Evolutionary conservation across 2,888 invertebrate genomes (phyloP), one percentile per base, ranked within the genome.

Genomic region (Chymomyza fuscimana): DNA sequence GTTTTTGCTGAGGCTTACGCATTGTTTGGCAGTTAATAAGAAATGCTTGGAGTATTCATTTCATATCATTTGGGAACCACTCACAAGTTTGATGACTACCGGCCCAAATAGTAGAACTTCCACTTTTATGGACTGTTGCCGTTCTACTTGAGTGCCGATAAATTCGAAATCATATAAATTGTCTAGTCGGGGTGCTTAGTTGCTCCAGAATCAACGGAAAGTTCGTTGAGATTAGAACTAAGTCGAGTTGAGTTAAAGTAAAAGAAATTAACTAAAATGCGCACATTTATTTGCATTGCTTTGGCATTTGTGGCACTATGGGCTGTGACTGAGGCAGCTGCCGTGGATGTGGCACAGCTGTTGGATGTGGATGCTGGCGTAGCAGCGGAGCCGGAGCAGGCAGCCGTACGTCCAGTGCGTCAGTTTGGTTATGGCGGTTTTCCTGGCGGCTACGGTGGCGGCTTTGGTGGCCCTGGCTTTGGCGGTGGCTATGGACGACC

Each of bases 21-120:
- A 75, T 75, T 74, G 78, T 70, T 67, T 76, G 74, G 67, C 76
- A 79, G 85, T 84, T 88, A 86, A 83, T 86, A 81, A 60, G 73
- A 84, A 76, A 74, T 67, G 64, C 29, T 51, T 9, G 22, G 58
- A 51, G 71, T 75, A 74, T 87, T 74, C 73, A 87, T 82, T 85
- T 80, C 87, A 54, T 54, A 54, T 58, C 50, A 76, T 72, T 75
- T 72, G 78, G 81, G 75, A 74, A 73, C 70, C 74, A 77, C 73
- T 70, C 68, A 62, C 69, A 60, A 64, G 69, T 74, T 72, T 77
- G 70, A 77, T 79, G 79, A 66, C 62, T 67, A 63, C 72, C 46
- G 70, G 58, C 68, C 50, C 32, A 86, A 81, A 25, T 32, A 74
- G 60, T 32, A 50, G 46, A 63, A 88, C 86, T 88, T 87, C 71